Base-by-base conservation (phyloP, 2,797 vertebrate species). In the Spheniscus humboldti region DNA sequence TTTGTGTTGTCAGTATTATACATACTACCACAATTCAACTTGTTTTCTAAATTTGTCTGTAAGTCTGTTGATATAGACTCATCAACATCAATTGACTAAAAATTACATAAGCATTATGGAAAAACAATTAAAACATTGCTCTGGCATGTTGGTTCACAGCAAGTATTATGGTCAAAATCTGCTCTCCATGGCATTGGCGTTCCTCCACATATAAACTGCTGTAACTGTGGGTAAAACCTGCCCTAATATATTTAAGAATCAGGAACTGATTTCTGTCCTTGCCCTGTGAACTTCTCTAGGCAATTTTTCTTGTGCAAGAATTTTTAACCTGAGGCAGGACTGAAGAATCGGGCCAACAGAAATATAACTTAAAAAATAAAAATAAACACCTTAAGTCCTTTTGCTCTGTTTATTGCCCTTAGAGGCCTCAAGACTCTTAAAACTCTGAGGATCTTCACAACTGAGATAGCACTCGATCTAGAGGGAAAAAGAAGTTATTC, bases 391-490 rank as follows among this genome's bases (percentile, higher is more conserved):
- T 99, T 99, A 63, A 99, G 99, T 98, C 99, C 99, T 98, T 99
- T 99, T 57, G 99, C 99, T 98, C 99, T 98, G 98, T 99, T 99
- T 97, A 99, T 99, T 82, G 99, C 99, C 97, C 99, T 99, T 96
- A 99, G 98, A 11, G 99, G 99, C 93, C 99, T 98, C 96, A 99
- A 98, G 53, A 99, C 99, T 94, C 99, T 98, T 81, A 99, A 98
- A 67, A 99, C 99, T 97, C 99, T 98, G 77, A 99, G 98, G 96
- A 99, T 99, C 98, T 99, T 99, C 97, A 99, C 99, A n/a, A 99
- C 99, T 2, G 99, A 99, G 98, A 99, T 99, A 96, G 99, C 99
- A 7, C 99, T 99, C 39, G 99, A 99, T 95, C 99, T 99, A 95
- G 71, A 75, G 48, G 43, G 60, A 5, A 39, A 13, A 39, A 63